A percentile compares a stretch with the other conserved stretches of the same genome.
These are phyloP conservation scores for Aleadryas rufinucha DNA, from an alignment of 2,113 vertebrate species.

Conservation along the genomic window DNA sequence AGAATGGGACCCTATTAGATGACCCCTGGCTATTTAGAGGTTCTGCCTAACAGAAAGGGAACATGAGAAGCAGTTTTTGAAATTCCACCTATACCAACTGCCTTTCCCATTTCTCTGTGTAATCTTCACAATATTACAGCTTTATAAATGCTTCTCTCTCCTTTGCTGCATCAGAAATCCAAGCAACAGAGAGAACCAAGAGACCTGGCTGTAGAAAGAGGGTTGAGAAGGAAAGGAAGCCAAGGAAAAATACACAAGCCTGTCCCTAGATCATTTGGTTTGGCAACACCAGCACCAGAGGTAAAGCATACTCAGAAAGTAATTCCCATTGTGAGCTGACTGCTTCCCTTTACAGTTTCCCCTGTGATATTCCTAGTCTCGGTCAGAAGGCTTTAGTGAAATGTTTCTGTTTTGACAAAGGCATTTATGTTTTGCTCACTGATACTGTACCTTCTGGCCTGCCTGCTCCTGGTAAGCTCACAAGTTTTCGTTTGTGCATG, in stretches of 20 bases:
- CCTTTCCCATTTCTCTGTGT: not conserved
- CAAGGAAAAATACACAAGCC: not conserved
- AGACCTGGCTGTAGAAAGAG: not conserved
- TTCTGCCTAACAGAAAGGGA: not conserved
- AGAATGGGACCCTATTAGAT: not conserved
- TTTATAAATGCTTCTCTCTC: not conserved
- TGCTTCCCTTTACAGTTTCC: not conserved
- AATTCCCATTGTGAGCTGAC: not conserved
- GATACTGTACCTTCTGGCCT: not conserved
- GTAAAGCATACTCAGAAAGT: not conserved
- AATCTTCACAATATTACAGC: not conserved
- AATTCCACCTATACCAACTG: not conserved
- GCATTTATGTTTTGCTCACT: not conserved
- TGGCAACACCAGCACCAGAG: not conserved
- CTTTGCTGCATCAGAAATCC: not conserved
- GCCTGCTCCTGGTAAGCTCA: not conserved
- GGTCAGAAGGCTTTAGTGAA: not conserved
- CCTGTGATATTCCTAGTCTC: not conserved
- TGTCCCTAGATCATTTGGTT: not conserved
- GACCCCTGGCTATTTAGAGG: not conserved
- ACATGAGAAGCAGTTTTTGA: not conserved
- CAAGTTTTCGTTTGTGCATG: not conserved
- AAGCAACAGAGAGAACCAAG: not conserved
- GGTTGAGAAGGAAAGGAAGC: not conserved
- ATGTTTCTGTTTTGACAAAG: not conserved